Base-by-base conservation (phyloP, 2,888 invertebrate genomes). In the Aporophyla lueneburgensis region DNA sequence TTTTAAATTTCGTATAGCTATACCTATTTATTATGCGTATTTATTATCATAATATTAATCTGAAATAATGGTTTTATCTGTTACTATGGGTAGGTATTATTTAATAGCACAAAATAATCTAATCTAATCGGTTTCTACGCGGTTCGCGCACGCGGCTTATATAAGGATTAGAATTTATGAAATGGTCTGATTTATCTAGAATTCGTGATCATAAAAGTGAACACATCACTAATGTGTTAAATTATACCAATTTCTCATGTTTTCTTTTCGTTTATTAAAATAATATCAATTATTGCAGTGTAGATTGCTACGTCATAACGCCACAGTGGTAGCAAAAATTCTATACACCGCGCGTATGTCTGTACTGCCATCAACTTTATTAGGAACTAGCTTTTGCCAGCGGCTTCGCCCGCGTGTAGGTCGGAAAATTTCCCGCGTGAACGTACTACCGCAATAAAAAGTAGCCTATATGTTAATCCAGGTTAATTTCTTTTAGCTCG, bases 81-180 rank as follows among this genome's bases (percentile, higher is more conserved):
- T 54, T 21, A 51, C 21, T 49, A 24, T 62, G 49, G 3, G n/a
- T 72, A n/a, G 16, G 9, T 33, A 56, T 80, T 62, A 27, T 80
- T 80, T 54, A 54, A 62, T 51, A 54, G n/a, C 27, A 51, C 27
- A 74, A 62, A 14, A 73, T 73, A 40, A 54, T 43, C 19, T 54
- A 54, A 73, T 73, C 76, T 43, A 54, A 76, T 80, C 73, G 12
- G 19, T 69, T 19, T 16, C 6, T 72, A 80, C 53, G 53, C 54
- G 33, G 10, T 9, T 1, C 10, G 43, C 12, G 16, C 21, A 71
- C 9, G 14, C 12, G 6, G 9, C 72, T 46, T 49, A 73, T 80
- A 61, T 24, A 61, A 10, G 33, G 24, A 49, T 53, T 27, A 40
- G 49, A 53, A 12, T 51, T 24, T 58, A 40, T 51, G 12, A 21